These are phyloP conservation scores for Phrynosoma blainvillii DNA, from an alignment of 2,113 vertebrate species.

Conservation along the genomic window DNA sequence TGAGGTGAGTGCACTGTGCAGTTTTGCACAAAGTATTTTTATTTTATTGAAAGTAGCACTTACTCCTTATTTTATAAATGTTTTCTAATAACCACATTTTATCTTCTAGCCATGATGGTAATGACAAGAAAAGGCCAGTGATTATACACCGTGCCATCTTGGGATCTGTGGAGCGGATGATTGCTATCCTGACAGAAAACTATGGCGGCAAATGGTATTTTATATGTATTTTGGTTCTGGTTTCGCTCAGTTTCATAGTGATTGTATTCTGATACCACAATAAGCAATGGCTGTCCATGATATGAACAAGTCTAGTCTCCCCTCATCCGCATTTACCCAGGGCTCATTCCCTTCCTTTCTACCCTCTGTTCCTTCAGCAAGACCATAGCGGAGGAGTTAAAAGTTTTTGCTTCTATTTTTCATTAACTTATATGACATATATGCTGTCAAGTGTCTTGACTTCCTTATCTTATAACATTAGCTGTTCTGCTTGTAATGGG, in stretches of 20 bases:
- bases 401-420: not conserved
- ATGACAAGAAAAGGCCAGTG: conserved; percentile 94
- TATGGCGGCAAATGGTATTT: conserved; percentile 97
- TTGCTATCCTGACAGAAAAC: conserved; percentile 97
- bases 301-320: not conserved
- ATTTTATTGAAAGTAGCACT: not conserved
- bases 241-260: not conserved
- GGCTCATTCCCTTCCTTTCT: not conserved
- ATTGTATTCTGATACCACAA: not conserved
- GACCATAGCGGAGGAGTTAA: no score
- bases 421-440: not conserved
- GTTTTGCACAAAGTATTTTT: not conserved
- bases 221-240: not conserved
- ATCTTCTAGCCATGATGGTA: conserved; percentile 88
- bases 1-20: conserved; percentile 79
- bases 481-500: no score
- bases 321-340: not conserved
- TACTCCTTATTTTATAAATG: not conserved
- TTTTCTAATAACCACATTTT: conserved; percentile 27
- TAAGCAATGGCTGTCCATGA: not conserved
- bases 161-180: conserved; percentile 98
- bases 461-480: not conserved
- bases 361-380: not conserved
- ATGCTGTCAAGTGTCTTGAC: not conserved
- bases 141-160: conserved; percentile 97